Evolutionary conservation across 2,888 invertebrate species (phyloP).

Genomic region (Pammene fasciana): DNA sequence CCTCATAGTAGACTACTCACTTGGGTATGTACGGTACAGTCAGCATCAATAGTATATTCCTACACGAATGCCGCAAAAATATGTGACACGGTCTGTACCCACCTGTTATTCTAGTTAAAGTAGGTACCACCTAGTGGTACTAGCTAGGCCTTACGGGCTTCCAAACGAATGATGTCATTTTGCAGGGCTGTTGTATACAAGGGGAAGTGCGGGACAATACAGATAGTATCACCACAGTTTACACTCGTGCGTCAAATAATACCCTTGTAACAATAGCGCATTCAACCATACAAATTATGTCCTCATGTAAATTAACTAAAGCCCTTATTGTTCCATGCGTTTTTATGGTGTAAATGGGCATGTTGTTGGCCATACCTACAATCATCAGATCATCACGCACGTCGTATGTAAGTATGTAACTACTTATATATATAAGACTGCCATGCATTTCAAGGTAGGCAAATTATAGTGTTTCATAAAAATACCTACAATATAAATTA

Average conservation of each 20-base stretch:
- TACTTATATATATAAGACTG: neutral
- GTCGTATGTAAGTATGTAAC: neutral
- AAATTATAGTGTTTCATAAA: slow-evolving; percentile 26
- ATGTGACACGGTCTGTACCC: no score
- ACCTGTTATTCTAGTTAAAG: no score
- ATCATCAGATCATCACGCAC: no score
- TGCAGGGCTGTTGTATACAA: slow-evolving; percentile 15
- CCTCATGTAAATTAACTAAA: slow-evolving; percentile 5
- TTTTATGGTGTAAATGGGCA: slow-evolving; percentile 10
- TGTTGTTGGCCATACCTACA: neutral
- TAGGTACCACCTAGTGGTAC: no score
- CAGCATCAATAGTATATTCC: no score
- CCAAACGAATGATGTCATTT: slow-evolving; percentile 30
- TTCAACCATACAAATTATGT: slow-evolving; percentile 4
- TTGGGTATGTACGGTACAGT: no score
- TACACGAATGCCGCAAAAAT: no score
- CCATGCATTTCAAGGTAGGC: neutral
- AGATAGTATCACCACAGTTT: slow-evolving; percentile 29
- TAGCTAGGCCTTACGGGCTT: no score
- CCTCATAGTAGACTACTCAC: no score
- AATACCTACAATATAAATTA: neutral
- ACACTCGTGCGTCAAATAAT: slow-evolving; percentile 18
- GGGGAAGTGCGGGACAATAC: slow-evolving; percentile 30
- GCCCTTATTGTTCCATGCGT: slow-evolving; percentile 12
- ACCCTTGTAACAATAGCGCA: slow-evolving; percentile 30